Base-by-base conservation (phyloP, 2,888 invertebrate genomes). In the Sarcophaga carnaria region DNA sequence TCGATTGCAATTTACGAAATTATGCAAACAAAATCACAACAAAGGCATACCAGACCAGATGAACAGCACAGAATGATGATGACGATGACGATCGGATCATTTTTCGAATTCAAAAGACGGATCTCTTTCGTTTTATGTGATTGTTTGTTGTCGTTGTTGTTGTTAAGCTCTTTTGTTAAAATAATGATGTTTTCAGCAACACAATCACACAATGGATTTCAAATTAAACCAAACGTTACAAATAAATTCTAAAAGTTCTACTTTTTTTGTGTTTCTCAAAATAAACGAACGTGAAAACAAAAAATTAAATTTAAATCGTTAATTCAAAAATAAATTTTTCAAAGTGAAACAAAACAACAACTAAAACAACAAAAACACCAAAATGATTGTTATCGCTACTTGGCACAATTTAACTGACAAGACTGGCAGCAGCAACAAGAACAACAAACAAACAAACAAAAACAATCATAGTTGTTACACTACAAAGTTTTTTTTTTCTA, bases 1-100 rank as follows among this genome's bases (percentile, higher is more conserved):
- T 89, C 86, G 89, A 89, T 89, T 89, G 89, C 89, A 89, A 89
- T 89, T 89, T 88, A 89, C 87, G 88, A 88, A 88, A 89, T 88
- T 88, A 88, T 87, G 88, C 89, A 88, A 87, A 84, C 81, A 71
- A 84, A 88, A 87, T 86, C 82, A 82, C 83, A 86, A 74, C 78
- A 82, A 83, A 80, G 76, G 54, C 54, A 54, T 54, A 54, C 54
- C 76, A 86, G 66, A 64, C 64, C 86, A 76, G 80, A 80, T 78
- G 67, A 83, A 72, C 62, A 78, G 83, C 63, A 67, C 54, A 54
- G 54, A 17, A 37, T 37, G 37, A 37, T 10, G 37, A 37, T 3
- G 54, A 72, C 4, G 83, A 80, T 85, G 85, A 87, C 85, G 85
- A 82, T 87, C 85, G 81, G 71, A 78, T 81, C 81, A 81, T 72